A percentile compares a stretch with the other conserved stretches of the same genome.
Evolutionary conservation across 2,888 invertebrate genomes (phyloP).

Genomic region (Ligdia adustata): DNA sequence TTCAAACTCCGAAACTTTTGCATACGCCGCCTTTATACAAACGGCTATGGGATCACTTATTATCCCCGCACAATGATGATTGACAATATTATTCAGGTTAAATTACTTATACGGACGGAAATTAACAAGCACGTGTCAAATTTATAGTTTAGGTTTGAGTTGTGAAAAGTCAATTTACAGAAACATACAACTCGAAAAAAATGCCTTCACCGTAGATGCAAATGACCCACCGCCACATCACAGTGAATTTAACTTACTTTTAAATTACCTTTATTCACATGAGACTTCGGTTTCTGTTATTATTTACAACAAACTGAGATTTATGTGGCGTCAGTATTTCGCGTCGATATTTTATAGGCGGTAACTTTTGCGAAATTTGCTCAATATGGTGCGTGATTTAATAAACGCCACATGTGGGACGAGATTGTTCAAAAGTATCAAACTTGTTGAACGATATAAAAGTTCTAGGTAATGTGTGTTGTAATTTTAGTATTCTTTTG

Average conservation of each 20-base stretch:
- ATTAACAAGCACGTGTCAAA: conserved; percentile 51
- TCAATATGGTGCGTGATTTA: conserved; percentile 57
- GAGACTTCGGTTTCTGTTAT: conserved; percentile 21
- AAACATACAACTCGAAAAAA: conserved; percentile 9
- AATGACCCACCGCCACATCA: not conserved
- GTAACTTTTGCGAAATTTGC: conserved; percentile 47
- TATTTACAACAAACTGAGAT: conserved; percentile 36
- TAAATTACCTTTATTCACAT: conserved; percentile 14
- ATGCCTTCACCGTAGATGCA: conserved; percentile 2
- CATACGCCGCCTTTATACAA: conserved; percentile 16
- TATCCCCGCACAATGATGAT: conserved; percentile 41
- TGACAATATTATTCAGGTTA: conserved; percentile 50
- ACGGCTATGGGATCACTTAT: conserved; percentile 34
- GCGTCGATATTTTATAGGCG: conserved; percentile 45
- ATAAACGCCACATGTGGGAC: conserved; percentile 48
- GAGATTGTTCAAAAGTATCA: conserved; percentile 39
- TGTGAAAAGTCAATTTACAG: conserved; percentile 23
- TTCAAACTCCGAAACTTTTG: conserved; percentile 8
- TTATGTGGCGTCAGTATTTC: conserved; percentile 38
- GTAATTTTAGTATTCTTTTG: not conserved
- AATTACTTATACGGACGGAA: conserved; percentile 44
- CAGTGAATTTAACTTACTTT: conserved; percentile 9
- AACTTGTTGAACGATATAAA: conserved; percentile 39
- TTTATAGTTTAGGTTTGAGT: conserved; percentile 45
- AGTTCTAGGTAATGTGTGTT: conserved; percentile 9